Base-by-base conservation (phyloP, 1,140 invertebrate species). In the Neuroterus valhalla region DNA sequence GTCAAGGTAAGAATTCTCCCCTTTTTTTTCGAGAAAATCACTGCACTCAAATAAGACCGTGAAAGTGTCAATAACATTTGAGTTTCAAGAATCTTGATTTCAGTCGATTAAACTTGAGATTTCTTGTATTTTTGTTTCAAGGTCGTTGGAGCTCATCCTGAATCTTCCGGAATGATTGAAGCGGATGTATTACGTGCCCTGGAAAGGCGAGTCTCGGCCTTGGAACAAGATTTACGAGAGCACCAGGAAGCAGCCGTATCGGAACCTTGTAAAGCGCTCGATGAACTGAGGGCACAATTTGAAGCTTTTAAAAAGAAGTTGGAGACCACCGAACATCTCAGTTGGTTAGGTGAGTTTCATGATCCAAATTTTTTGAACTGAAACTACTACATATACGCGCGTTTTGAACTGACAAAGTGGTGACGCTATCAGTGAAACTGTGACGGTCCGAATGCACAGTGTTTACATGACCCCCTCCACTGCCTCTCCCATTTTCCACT, bases 311-410 rank as follows among this genome's bases (percentile, higher is more conserved):
- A 92, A 78, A 91, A 92, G 77, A 94, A 93, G 84, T 87, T 94
- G 71, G 93, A 95, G 86, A 94, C 93, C 50, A 92, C 93, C 26
- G 93, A 94, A 80, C 93, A 93, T 83, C 90, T 95, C 71, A 94
- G 93, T 82, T 94, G 94, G 94, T 87, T 94, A 68, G 94, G 94
- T 92, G 86, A 92, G 55, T 62, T 62, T 15, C 23, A 10, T 8
- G 8, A 38, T 38, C 10, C 55, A 62, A 31, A 6, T 15, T 31
- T 4, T 62, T n/a, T 26, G 2, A 19, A 50, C 8, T n/a, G 17
- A 46, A 46, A n/a, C 17, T 6, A 3, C 11, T 46, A 46, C 14
- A 55, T 17, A n/a, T n/a, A n/a, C n/a, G n/a, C n/a, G n/a, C n/a
- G n/a, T n/a, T n/a, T n/a, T n/a, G n/a, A n/a, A n/a, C n/a, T n/a